Conservation (phyloP, 2,888 invertebrate genomes). For the Eristalis intricaria region DNA sequence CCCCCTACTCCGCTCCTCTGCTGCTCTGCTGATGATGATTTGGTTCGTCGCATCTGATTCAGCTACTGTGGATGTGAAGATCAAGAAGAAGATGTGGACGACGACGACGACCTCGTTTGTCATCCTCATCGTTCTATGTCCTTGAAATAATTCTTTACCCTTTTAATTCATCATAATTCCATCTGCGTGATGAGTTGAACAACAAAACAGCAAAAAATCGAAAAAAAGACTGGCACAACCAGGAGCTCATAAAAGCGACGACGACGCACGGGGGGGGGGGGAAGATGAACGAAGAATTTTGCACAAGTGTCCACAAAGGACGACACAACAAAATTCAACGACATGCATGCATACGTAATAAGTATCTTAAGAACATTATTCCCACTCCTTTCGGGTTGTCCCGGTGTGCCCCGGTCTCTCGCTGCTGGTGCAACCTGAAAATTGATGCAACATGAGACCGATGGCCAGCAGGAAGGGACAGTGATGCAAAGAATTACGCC, state of each 20-base stretch:
- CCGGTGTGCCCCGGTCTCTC: background rate
- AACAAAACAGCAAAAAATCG: background rate
- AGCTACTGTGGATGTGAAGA: constrained; percentile 16
- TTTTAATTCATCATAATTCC: constrained; percentile 71
- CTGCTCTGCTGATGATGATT: constrained; percentile 4
- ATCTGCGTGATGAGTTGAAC: constrained; percentile 68
- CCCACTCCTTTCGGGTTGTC: constrained; percentile 40
- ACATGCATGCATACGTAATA: constrained; percentile 72
- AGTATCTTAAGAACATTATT: constrained; percentile 67
- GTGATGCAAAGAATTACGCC: constrained; percentile 13
- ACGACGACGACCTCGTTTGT: constrained; percentile 67
- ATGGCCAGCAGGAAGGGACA: constrained; percentile 21
- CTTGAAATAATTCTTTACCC: constrained; percentile 71
- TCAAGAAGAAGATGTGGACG: background rate
- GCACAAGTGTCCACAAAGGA: constrained; percentile 69
- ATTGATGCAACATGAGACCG: constrained; percentile 54
- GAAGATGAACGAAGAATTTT: constrained; percentile 18
- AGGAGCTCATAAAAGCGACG: background rate
- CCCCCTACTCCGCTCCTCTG: background rate
- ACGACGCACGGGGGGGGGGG: no score
- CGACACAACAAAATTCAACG: constrained; percentile 70
- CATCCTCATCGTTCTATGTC: constrained; percentile 64
- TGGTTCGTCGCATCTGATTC: constrained; percentile 8
- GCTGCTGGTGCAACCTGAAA: constrained; percentile 44
- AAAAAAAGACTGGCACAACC: background rate